Evolutionary conservation across 2,888 invertebrate species (phyloP).

Genomic region (Cremastinae sp.): DNA sequence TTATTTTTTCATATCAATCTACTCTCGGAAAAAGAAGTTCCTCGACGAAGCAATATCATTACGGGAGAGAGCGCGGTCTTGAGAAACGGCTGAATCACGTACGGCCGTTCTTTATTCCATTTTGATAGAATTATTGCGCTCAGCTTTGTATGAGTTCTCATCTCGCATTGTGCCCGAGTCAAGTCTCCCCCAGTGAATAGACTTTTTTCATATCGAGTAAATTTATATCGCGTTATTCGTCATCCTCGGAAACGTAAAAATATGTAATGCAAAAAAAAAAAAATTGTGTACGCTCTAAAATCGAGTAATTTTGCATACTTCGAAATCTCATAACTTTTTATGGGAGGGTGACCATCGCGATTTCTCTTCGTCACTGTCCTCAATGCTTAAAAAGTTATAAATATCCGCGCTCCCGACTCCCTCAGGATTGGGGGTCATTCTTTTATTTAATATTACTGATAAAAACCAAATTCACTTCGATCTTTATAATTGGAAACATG

Average conservation of each 20-base stretch:
- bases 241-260: neutral
- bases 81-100: slow-evolving; percentile 58
- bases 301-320: too few relatives aligned
- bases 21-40: slow-evolving; percentile 62
- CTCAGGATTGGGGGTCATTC: too few relatives aligned
- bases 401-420: too few relatives aligned
- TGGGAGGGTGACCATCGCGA: too few relatives aligned
- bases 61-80: slow-evolving; percentile 59
- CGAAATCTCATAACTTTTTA: too few relatives aligned
- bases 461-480: too few relatives aligned
- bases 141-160: slow-evolving; percentile 4
- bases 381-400: too few relatives aligned
- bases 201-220: neutral
- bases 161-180: neutral
- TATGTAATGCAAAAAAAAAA: neutral
- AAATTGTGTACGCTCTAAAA: slow-evolving; percentile 10
- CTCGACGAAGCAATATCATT: slow-evolving; percentile 66
- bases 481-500: too few relatives aligned
- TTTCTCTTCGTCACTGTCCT: too few relatives aligned
- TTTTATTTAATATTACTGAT: too few relatives aligned
- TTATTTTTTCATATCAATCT: slow-evolving; percentile 50
- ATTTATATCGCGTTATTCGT: neutral
- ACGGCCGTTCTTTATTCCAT: slow-evolving; percentile 66
- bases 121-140: slow-evolving; percentile 34
- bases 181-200: neutral